Evolutionary conservation across 2,113 vertebrate species (phyloP).

Genomic region (Sorex fumeus): DNA sequence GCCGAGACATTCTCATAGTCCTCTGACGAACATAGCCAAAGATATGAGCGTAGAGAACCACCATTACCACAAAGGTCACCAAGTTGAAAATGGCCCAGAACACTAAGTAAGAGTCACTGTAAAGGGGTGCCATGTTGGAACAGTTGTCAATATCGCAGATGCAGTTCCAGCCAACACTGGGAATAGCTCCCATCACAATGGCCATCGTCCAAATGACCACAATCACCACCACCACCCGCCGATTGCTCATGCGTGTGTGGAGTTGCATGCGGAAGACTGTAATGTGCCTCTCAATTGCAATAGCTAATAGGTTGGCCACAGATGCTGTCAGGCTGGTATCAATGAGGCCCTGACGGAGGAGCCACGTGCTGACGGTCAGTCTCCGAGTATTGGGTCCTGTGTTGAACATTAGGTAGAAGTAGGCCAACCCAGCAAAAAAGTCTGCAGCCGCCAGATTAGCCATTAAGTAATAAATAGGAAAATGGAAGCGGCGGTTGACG

Average conservation of each 20-base stretch:
- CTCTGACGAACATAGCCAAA: slow-evolving; percentile 99
- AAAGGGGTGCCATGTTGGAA: slow-evolving; percentile 99
- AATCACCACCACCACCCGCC: slow-evolving; percentile 97
- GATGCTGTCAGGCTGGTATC: slow-evolving; percentile 98
- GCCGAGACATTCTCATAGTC: slow-evolving; percentile 99
- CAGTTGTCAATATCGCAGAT: slow-evolving; percentile 95
- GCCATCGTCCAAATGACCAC: slow-evolving; percentile 99
- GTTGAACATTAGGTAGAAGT: slow-evolving; percentile 99
- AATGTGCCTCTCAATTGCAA: slow-evolving; percentile 98
- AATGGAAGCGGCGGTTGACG: slow-evolving; percentile 98
- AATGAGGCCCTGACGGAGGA: slow-evolving; percentile 98
- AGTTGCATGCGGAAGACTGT: slow-evolving; percentile 99
- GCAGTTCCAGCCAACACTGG: slow-evolving; percentile 99
- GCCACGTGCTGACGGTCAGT: slow-evolving; percentile 97
- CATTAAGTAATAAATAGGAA: slow-evolving; percentile 99
- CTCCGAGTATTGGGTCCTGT: slow-evolving; percentile 98
- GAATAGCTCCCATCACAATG: slow-evolving; percentile 98
- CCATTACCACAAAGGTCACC: slow-evolving; percentile 99
- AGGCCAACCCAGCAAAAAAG: slow-evolving; percentile 99
- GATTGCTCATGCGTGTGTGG: slow-evolving; percentile 99
- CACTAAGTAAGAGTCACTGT: slow-evolving; percentile 98
- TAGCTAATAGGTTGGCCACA: slow-evolving; percentile 97
- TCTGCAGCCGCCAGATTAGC: slow-evolving; percentile 98
- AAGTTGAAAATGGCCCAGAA: slow-evolving; percentile 99
- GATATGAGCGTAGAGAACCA: slow-evolving; percentile 98